Evolutionary conservation across 1,140 invertebrate species (phyloP).

Genomic region (Pemphigus obesinymphae): DNA sequence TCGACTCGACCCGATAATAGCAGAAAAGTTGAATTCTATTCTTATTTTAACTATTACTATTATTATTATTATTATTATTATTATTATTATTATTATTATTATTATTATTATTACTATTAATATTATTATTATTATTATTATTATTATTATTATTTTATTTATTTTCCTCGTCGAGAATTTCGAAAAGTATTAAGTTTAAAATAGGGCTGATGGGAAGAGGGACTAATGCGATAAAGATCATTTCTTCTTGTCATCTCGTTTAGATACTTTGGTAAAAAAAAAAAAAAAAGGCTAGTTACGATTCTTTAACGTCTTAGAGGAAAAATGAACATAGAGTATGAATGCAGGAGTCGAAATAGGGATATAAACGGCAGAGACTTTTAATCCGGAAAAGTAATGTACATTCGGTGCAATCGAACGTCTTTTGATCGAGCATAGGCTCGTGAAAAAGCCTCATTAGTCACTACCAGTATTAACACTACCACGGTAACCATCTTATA

Average conservation of each 20-base stretch:
- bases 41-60: too few relatives aligned
- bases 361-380: background rate
- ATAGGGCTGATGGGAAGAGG: background rate
- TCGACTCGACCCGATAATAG: background rate
- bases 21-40: too few relatives aligned
- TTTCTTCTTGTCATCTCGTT: too few relatives aligned
- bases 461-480: background rate
- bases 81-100: too few relatives aligned
- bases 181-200: background rate
- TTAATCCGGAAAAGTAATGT: background rate
- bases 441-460: slow-evolving; percentile 16
- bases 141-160: too few relatives aligned
- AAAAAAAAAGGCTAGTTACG: background rate
- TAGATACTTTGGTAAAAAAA: too few relatives aligned
- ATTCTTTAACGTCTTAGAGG: background rate
- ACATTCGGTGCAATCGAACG: background rate
- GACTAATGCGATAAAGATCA: too few relatives aligned
- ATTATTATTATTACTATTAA: too few relatives aligned
- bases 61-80: too few relatives aligned
- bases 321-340: too few relatives aligned
- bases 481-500: background rate
- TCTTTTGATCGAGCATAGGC: background rate
- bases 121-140: too few relatives aligned
- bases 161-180: background rate
- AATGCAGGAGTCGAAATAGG: too few relatives aligned